Evolutionary conservation across 1,140 invertebrate species (phyloP), one percentile per base, ranked within the genome.

Genomic region (Drosophila bifasciata): DNA sequence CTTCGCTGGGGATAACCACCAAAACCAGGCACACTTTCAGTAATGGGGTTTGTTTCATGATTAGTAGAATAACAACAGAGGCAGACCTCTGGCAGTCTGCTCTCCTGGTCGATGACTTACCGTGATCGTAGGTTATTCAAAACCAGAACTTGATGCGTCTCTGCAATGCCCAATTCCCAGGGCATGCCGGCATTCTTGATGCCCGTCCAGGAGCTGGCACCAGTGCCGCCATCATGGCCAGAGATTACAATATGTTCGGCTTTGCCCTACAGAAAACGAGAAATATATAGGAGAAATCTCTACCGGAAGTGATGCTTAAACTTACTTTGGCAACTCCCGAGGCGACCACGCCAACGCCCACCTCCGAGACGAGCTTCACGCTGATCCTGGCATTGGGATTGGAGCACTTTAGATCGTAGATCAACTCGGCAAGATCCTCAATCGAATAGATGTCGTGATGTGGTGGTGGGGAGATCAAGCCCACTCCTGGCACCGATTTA

Each of bases 361-460:
- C 97, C 93, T 99, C 98, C 0, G 98, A 99, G 4, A 99, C 99
- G 13, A 99, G 93, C 92, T 99, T 99, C 0, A 99, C 99, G 49
- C 98, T 99, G 67, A 99, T 98, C 50, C 98, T 93, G 1, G 98
- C 98, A 56, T 94, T 93, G 0, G 99, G 99, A 93, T 99, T 99
- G 44, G 98, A 97, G 91, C 97, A 98, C 92, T 99, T 99, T 45
- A 99, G 93, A 92, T 99, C 99, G 90, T 99, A 99, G 89, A 99
- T 99, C 39, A 99, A 93, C 93, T 99, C 97, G 1, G 98, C 97
- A 76, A 99, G 93, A 93, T 99, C 99, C 93, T 99, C 99, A 89
- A 99, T 99, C 36, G 98, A 99, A 92, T 99, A 99, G 92, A 99
- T 99, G 91, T 99, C 98, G 92, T 99, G 99, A 93, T 99, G 99